These are phyloP conservation scores for Poecilia velifera DNA, from an alignment of 2,797 vertebrate species.

Conservation along the genomic window DNA sequence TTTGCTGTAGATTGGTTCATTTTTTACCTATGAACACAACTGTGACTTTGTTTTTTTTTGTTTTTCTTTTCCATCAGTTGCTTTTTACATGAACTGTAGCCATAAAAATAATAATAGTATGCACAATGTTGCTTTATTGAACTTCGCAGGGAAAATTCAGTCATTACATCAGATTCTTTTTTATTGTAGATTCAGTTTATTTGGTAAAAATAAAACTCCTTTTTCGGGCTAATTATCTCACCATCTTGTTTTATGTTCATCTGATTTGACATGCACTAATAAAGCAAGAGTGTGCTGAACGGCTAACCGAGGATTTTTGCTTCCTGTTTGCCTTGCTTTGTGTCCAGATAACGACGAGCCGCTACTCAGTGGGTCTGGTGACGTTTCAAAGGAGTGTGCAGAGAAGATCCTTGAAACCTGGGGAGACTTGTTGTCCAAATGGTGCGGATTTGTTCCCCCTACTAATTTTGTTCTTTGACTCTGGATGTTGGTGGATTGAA, in stretches of 20 bases:
- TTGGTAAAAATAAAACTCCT: background rate
- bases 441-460: constrained; percentile 80
- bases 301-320: background rate
- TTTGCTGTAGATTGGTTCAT: background rate
- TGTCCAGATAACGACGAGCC: constrained; percentile 97
- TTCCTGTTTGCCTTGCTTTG: constrained; percentile 7
- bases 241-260: background rate
- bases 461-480: constrained; percentile 7
- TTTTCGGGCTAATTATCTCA: background rate
- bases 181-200: background rate
- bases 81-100: background rate
- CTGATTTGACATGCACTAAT: background rate
- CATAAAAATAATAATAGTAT: background rate
- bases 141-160: background rate
- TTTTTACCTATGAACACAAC: background rate
- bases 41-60: background rate
- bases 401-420: constrained; percentile 99
- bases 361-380: constrained; percentile 94
- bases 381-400: constrained; percentile 98
- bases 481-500: background rate
- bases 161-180: background rate
- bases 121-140: background rate
- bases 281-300: background rate
- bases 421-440: constrained; percentile 97
- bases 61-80: background rate